Evolutionary conservation across 2,888 invertebrate species (phyloP).

Genomic region (Acanthacorydalis orientalis): DNA sequence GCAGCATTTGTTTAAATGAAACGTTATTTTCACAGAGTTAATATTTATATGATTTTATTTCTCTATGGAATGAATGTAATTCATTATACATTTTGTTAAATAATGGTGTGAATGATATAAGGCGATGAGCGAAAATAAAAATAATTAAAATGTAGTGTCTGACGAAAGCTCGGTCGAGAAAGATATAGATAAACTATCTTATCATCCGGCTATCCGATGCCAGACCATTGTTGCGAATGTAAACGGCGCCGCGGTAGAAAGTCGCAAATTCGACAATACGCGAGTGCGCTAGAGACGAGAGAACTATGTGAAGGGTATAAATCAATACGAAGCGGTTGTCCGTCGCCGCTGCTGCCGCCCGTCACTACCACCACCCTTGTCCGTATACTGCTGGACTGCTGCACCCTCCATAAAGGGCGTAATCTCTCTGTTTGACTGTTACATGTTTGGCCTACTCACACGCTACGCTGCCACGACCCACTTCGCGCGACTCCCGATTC

Average conservation of each 20-base stretch:
- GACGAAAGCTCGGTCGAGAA: background rate
- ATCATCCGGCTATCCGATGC: background rate
- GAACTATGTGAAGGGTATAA: slow-evolving; percentile 4
- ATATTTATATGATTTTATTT: no score
- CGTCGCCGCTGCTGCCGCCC: slow-evolving; percentile 1
- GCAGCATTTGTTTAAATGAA: no score
- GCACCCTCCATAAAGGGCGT: slow-evolving; percentile 6
- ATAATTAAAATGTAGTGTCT: no score
- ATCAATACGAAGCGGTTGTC: slow-evolving; percentile 4
- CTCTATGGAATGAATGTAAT: no score
- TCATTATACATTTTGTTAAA: no score
- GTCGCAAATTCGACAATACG: background rate
- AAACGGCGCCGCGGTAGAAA: background rate
- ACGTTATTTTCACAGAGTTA: no score
- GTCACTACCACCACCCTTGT: background rate
- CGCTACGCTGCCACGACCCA: background rate
- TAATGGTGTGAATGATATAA: no score
- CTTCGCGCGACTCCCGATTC: background rate
- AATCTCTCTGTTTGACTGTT: slow-evolving; percentile 7
- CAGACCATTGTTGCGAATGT: background rate
- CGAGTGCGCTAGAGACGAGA: slow-evolving; percentile 3
- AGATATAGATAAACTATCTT: background rate
- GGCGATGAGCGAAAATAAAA: no score
- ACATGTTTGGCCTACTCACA: slow-evolving; percentile 5
- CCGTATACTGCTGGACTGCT: slow-evolving; percentile 1